Conservation (phyloP, 2,797 vertebrate species). For the Helostoma temminkii region DNA sequence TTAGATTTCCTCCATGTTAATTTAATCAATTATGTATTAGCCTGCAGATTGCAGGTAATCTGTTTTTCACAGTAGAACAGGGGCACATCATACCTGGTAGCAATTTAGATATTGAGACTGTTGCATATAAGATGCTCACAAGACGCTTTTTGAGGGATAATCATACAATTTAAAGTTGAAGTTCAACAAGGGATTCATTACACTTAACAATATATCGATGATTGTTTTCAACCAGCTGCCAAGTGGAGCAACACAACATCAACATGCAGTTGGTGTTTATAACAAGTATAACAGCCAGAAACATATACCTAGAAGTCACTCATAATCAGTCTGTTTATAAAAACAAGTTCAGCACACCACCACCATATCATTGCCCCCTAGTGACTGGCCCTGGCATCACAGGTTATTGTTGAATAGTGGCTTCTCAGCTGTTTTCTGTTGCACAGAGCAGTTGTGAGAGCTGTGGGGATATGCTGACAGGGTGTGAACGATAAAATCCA, state of each 20-base stretch:
- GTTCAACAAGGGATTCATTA: constrained; percentile 32
- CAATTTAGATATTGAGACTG: constrained; percentile 52
- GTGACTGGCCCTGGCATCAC: constrained; percentile 44
- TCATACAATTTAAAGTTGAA: constrained; percentile 39
- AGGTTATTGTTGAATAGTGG: constrained; percentile 5
- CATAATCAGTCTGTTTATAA: constrained; percentile 1
- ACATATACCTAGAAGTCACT: background rate
- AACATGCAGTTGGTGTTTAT: background rate
- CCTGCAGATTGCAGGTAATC: constrained; percentile 40
- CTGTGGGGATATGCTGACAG: constrained; percentile 3
- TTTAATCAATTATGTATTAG: constrained; percentile 65
- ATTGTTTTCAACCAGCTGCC: constrained; percentile 18
- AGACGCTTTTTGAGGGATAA: constrained; percentile 34
- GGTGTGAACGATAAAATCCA: constrained; percentile 37
- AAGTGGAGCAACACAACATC: constrained; percentile 5
- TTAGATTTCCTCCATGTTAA: constrained; percentile 57
- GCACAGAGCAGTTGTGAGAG: constrained; percentile 16
- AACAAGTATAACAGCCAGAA: background rate
- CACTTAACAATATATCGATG: background rate
- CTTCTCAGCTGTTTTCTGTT: constrained; percentile 6
- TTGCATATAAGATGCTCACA: constrained; percentile 34
- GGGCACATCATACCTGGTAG: constrained; percentile 43
- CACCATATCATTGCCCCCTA: constrained; percentile 65
- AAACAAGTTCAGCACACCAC: constrained; percentile 20
- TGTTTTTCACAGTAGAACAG: constrained; percentile 15